Percentiles rank a stretch among this genome's conserved stretches.
phyloP scores from a whole-genome alignment of 2,888 invertebrate species.

The Napeogenes inachia region DNA sequence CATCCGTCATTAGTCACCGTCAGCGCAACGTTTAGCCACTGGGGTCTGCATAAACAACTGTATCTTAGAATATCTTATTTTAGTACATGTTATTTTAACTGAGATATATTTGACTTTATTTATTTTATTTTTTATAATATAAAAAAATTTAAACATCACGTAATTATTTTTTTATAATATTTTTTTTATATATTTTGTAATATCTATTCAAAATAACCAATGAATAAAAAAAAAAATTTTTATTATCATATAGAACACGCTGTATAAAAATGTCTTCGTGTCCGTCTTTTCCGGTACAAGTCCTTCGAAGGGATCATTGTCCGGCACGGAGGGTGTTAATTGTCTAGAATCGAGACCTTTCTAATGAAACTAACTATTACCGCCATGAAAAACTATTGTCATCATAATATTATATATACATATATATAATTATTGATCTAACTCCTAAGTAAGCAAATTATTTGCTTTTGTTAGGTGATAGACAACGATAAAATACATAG shows the following conservation, averaged over 20 bases:
- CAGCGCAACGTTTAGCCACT: constrained; percentile 60
- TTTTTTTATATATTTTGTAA: too few relatives aligned
- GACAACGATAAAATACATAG: too few relatives aligned
- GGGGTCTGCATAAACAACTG: constrained; percentile 59
- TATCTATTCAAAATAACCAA: too few relatives aligned
- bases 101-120: not conserved
- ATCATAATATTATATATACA: constrained; percentile 9
- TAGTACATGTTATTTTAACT: constrained; percentile 1
- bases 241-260: not conserved
- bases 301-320: constrained; percentile 36
- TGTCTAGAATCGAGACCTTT: constrained; percentile 57
- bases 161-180: too few relatives aligned
- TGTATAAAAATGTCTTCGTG: not conserved
- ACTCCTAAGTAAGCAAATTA: too few relatives aligned
- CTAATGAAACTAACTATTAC: constrained; percentile 22
- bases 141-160: not conserved
- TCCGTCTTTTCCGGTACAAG: constrained; percentile 44
- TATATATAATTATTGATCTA: too few relatives aligned
- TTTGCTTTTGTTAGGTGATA: too few relatives aligned
- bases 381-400: constrained; percentile 17
- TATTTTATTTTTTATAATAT: not conserved
- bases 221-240: not conserved
- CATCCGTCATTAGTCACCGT: constrained; percentile 77
- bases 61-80: constrained; percentile 34
- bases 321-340: constrained; percentile 68